Evolutionary conservation across 2,113 vertebrate genomes (phyloP).

Genomic region (Philantomba maxwellii): DNA sequence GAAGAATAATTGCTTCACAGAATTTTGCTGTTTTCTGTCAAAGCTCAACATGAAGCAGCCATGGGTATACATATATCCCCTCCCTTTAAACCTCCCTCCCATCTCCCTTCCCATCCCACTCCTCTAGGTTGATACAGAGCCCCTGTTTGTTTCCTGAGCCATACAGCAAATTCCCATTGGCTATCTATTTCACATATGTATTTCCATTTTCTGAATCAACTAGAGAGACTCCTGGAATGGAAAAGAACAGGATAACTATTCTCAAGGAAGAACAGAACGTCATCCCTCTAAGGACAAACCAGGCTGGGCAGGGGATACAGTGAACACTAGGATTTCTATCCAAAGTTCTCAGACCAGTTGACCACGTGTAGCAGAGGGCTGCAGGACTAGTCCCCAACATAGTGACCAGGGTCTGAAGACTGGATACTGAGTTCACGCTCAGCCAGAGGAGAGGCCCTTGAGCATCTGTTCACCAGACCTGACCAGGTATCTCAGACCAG

Average conservation of each 20-base stretch:
- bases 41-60: not conserved
- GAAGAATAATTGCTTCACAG: not conserved
- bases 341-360: not conserved
- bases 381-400: too few species aligned
- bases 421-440: too few species aligned
- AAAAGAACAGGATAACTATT: not conserved
- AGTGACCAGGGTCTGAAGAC: not conserved
- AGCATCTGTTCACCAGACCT: not conserved
- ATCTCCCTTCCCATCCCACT: not conserved
- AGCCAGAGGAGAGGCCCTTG: not conserved
- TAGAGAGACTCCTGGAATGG: not conserved
- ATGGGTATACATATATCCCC: not conserved
- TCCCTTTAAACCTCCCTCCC: not conserved
- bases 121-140: not conserved
- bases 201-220: not conserved
- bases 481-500: not conserved
- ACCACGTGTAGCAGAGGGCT: not conserved
- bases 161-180: not conserved
- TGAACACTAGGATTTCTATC: not conserved
- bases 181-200: not conserved
- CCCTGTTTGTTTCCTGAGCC: not conserved
- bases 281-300: not conserved
- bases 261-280: not conserved
- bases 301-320: not conserved
- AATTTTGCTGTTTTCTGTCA: not conserved